A percentile compares a stretch with the other conserved stretches of the same genome.
phyloP scores from a whole-genome alignment of 2,888 invertebrate species.

The Iselma pallidipennis region DNA sequence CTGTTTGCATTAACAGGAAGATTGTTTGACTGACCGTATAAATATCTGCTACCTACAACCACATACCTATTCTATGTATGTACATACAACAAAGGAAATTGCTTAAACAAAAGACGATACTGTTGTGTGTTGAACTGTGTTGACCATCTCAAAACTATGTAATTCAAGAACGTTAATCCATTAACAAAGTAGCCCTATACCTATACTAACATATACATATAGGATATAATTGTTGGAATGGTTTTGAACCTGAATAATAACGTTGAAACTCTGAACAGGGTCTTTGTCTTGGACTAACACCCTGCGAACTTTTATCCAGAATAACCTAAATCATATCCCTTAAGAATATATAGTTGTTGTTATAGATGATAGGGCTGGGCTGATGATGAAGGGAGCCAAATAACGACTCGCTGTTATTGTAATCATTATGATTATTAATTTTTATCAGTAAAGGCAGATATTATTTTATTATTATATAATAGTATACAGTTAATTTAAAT shows the following conservation, averaged over 20 bases:
- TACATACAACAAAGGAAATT: neutral
- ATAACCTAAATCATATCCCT: neutral
- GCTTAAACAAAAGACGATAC: neutral
- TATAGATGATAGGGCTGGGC: neutral
- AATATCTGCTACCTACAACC: no score
- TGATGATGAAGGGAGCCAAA: neutral
- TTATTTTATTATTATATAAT: no score
- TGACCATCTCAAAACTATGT: slow-evolving; percentile 12
- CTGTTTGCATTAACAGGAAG: neutral
- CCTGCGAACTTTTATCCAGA: neutral
- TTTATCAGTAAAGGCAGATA: neutral
- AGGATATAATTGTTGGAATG: neutral
- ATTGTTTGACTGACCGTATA: neutral
- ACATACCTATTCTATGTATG: neutral
- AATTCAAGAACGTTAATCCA: slow-evolving; percentile 23
- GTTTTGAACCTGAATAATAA: neutral
- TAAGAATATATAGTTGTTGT: neutral
- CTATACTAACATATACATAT: neutral
- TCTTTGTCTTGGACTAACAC: neutral
- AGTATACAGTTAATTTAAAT: no score
- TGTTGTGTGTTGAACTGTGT: neutral
- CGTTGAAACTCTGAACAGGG: neutral
- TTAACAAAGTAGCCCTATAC: slow-evolving; percentile 6
- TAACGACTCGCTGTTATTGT: neutral
- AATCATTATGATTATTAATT: neutral